Percentiles rank a stretch among this genome's conserved stretches.
Evolutionary conservation across 1,140 invertebrate species (phyloP).

Genomic region (Drosophila chauvacae): DNA sequence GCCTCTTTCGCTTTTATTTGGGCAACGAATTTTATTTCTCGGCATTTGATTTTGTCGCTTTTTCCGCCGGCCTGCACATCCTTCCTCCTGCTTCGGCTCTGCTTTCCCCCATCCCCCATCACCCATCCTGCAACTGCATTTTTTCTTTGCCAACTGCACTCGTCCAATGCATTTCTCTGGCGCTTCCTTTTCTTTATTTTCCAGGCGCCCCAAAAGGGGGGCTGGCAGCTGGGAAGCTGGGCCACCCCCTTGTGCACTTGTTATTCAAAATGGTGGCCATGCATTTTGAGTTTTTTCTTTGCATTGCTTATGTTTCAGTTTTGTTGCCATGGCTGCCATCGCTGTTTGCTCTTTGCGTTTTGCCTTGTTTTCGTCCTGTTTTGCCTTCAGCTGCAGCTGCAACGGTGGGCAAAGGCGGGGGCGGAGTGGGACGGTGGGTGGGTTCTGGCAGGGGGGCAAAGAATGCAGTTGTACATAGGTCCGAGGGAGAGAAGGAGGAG

Average conservation of each 20-base stretch:
- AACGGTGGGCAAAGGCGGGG: constrained; percentile 2
- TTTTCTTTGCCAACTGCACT: constrained; percentile 75
- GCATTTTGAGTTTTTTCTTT: constrained; percentile 69
- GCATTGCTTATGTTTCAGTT: constrained; percentile 73
- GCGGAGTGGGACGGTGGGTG: not conserved
- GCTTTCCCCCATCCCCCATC: constrained; percentile 4
- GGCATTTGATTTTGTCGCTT: constrained; percentile 79
- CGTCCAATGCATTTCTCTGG: constrained; percentile 72
- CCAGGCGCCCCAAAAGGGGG: constrained; percentile 9
- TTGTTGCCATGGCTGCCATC: constrained; percentile 71
- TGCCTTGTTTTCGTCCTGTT: constrained; percentile 58
- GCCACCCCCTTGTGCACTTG: constrained; percentile 60
- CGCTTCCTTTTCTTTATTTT: constrained; percentile 57
- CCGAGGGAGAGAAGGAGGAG: not conserved
- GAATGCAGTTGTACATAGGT: constrained; percentile 45
- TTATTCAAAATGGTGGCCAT: constrained; percentile 82
- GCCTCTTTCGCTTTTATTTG: constrained; percentile 49
- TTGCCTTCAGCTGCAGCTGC: constrained; percentile 62
- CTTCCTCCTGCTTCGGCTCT: constrained; percentile 40
- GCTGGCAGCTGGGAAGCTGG: not conserved
- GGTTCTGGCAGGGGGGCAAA: constrained; percentile 1
- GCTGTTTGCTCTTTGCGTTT: constrained; percentile 57
- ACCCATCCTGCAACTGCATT: constrained; percentile 63
- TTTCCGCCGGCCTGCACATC: constrained; percentile 44
- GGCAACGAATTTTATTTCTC: constrained; percentile 76